Evolutionary conservation across 2,113 vertebrate genomes (phyloP).

Genomic region (Cinclus mexicanus): DNA sequence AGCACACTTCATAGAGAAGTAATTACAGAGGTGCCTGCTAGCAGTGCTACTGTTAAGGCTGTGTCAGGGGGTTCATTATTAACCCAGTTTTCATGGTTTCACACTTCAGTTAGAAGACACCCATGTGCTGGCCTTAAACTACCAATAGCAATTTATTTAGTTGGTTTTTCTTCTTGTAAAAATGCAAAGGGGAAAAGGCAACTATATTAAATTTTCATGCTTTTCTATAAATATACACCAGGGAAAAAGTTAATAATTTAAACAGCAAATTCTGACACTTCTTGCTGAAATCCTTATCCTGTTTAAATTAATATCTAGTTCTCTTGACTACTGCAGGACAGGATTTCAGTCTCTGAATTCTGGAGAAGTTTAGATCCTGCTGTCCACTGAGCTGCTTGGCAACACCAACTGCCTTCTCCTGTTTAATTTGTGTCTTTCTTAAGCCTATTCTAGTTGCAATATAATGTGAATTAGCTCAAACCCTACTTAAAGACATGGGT

Average conservation of each 20-base stretch:
- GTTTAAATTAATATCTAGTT: not conserved
- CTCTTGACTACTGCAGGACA: not conserved
- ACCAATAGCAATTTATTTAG: not conserved
- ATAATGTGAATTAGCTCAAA: not conserved
- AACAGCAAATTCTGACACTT: not conserved
- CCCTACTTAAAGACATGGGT: not conserved
- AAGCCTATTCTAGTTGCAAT: not conserved
- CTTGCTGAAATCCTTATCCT: not conserved
- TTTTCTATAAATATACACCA: not conserved
- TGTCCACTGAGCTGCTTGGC: not conserved
- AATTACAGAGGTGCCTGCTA: slow-evolving; percentile 40
- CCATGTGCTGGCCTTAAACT: not conserved
- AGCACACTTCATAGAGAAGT: not conserved
- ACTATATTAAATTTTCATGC: not conserved
- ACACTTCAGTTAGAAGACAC: not conserved
- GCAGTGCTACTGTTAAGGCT: not conserved
- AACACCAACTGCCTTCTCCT: not conserved
- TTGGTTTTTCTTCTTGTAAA: not conserved
- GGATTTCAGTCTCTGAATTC: not conserved
- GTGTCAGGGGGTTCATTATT: not conserved
- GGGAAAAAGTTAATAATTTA: not conserved
- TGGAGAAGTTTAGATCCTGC: not conserved
- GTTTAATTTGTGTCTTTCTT: not conserved
- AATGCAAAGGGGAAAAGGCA: not conserved
- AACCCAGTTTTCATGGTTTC: slow-evolving; percentile 31